These are phyloP conservation scores for Tenrec ecaudatus DNA, from an alignment of 2,113 vertebrate genomes.

Conservation along the genomic window DNA sequence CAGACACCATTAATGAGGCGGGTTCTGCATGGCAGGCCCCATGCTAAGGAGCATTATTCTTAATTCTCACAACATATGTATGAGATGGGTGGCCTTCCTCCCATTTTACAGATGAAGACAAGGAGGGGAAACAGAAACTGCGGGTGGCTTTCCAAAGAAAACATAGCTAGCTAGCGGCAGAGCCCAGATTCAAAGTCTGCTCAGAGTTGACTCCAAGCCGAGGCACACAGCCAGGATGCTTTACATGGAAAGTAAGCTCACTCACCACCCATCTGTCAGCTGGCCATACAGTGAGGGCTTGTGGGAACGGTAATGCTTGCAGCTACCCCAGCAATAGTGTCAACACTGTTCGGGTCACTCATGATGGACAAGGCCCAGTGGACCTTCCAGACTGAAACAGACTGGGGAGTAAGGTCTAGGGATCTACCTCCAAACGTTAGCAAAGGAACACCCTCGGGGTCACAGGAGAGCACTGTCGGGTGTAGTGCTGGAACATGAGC, in stretches of 20 bases:
- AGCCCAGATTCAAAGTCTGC: background rate
- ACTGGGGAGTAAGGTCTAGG: background rate
- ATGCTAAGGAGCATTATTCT: background rate
- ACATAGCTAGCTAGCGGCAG: background rate
- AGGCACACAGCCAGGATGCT: background rate
- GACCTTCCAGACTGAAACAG: background rate
- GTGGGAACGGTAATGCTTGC: background rate
- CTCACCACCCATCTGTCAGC: background rate
- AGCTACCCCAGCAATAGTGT: background rate
- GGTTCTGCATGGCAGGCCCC: background rate
- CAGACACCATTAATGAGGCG: background rate
- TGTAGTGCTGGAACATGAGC: background rate
- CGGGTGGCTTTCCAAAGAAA: background rate
- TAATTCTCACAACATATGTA: background rate
- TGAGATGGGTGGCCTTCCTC: background rate
- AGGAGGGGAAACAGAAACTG: background rate
- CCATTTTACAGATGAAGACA: background rate
- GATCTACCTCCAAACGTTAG: background rate
- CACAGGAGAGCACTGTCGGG: background rate
- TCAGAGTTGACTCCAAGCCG: no score
- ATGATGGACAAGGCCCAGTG: background rate
- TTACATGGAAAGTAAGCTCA: background rate
- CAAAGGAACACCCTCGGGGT: background rate
- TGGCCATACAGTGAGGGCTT: background rate
- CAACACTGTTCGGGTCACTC: background rate